These are phyloP conservation scores for Marcusenius ussheri DNA, from an alignment of 2,113 vertebrate species.

Conservation along the genomic window DNA sequence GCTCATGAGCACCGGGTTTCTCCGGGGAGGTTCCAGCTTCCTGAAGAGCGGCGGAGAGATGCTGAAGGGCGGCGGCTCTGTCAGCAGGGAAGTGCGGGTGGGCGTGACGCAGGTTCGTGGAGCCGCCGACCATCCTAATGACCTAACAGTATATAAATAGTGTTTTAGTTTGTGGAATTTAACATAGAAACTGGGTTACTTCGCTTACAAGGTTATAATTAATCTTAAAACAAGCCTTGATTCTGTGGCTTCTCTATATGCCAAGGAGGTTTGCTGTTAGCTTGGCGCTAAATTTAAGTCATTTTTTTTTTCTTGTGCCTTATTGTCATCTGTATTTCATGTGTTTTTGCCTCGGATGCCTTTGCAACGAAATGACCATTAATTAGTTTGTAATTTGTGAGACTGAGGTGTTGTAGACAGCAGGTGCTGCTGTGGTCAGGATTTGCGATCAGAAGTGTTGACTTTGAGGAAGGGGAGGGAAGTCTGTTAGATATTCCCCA, in stretches of 20 bases:
- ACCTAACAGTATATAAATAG: neutral
- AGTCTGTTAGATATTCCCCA: neutral
- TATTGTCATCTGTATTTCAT: neutral
- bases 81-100: conserved; percentile 95
- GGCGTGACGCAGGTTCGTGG: conserved; percentile 90
- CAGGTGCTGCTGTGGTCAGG: neutral
- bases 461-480: neutral
- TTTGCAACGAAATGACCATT: neutral
- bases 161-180: neutral
- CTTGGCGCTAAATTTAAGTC: neutral
- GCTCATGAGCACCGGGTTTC: conserved; percentile 92
- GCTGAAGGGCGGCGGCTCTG: conserved; percentile 92
- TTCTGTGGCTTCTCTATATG: neutral
- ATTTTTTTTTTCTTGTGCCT: neutral
- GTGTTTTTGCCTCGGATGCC: neutral
- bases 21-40: conserved; percentile 93
- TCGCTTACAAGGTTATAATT: neutral
- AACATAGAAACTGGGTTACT: neutral
- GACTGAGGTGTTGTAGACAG: neutral
- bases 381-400: neutral
- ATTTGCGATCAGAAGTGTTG: too few relatives aligned
- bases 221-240: neutral
- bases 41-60: conserved; percentile 96
- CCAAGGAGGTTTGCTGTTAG: neutral
- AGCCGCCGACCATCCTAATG: neutral